Conservation (phyloP, 2,113 vertebrate genomes). For the Prietella phreatophila region DNA sequence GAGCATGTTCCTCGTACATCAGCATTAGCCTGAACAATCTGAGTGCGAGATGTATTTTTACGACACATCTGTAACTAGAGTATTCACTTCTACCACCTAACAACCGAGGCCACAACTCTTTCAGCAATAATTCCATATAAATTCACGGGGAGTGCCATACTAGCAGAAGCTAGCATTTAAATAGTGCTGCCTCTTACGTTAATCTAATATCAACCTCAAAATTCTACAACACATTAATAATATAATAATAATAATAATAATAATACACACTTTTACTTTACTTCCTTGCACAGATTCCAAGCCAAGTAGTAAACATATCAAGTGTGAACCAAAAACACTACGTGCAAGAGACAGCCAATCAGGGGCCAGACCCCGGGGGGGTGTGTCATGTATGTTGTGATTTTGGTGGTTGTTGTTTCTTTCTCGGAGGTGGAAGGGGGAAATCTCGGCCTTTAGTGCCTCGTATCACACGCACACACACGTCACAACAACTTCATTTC, state of each 20-base stretch:
- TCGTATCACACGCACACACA: background rate
- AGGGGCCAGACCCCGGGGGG: constrained; percentile 38
- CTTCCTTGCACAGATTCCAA: background rate
- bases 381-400: constrained; percentile 39
- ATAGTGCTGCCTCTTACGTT: background rate
- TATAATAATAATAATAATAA: background rate
- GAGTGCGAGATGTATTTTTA: background rate
- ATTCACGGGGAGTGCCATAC: background rate
- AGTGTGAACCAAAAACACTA: constrained; percentile 34
- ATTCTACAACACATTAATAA: background rate
- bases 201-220: background rate
- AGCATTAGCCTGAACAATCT: background rate
- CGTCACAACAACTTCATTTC: background rate
- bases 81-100: background rate
- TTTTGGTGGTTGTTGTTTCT: background rate
- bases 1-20: background rate
- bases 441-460: background rate
- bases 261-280: background rate
- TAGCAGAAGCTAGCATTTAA: background rate
- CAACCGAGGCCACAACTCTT: background rate
- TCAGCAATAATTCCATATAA: background rate
- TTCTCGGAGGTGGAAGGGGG: background rate
- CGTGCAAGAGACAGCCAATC: constrained; percentile 46
- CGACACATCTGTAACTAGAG: background rate
- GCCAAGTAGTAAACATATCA: constrained; percentile 4